phyloP scores from a whole-genome alignment of 2,888 invertebrate genomes.

The Drosophila tripunctata region DNA sequence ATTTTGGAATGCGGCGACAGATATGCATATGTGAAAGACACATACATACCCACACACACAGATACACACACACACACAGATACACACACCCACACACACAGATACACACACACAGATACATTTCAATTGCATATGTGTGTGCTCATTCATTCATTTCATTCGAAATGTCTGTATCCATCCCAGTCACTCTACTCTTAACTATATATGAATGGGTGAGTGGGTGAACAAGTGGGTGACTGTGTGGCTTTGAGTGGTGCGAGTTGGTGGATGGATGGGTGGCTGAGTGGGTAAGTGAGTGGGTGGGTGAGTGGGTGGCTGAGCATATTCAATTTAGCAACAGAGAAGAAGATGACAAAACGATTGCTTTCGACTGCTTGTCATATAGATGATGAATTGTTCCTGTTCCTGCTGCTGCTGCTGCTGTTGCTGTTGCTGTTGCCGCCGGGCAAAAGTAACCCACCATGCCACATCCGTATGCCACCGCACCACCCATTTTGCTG shows the following conservation, averaged over 20 bases:
- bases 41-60: slow-evolving; percentile 8
- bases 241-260: slow-evolving; percentile 2
- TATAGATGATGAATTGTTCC: slow-evolving; percentile 78
- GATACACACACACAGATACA: slow-evolving; percentile 17
- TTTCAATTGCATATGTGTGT: slow-evolving; percentile 34
- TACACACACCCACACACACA: slow-evolving; percentile 5
- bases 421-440: slow-evolving; percentile 5
- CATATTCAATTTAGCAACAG: slow-evolving; percentile 84
- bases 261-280: not conserved
- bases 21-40: slow-evolving; percentile 69
- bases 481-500: slow-evolving; percentile 17
- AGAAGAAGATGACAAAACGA: slow-evolving; percentile 83
- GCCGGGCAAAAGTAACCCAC: slow-evolving; percentile 20
- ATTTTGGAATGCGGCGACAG: slow-evolving; percentile 75
- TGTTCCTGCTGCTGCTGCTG: slow-evolving; percentile 57
- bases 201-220: not conserved
- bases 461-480: slow-evolving; percentile 4
- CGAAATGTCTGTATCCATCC: slow-evolving; percentile 47
- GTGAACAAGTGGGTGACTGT: not conserved
- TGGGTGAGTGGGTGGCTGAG: slow-evolving; percentile 27
- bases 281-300: slow-evolving; percentile 9
- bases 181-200: slow-evolving; percentile 21
- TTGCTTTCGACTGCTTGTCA: slow-evolving; percentile 83
- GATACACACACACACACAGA: slow-evolving; percentile 7
- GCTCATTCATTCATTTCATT: slow-evolving; percentile 75